These are phyloP conservation scores for Coelinius sp. DNA, from an alignment of 2,888 invertebrate genomes.

Conservation along the genomic window DNA sequence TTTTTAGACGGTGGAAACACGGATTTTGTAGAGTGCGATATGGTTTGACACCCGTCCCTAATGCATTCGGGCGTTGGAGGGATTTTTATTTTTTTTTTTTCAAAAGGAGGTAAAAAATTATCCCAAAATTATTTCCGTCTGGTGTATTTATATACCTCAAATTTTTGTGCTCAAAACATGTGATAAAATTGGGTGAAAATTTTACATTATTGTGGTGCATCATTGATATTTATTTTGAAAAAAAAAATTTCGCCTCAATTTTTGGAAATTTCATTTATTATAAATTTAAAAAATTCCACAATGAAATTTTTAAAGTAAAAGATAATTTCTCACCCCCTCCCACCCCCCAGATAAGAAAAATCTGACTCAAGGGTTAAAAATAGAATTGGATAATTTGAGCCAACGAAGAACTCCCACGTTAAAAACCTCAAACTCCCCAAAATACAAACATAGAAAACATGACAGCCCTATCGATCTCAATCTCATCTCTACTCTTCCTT, in stretches of 20 bases:
- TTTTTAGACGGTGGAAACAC: conserved; percentile 33
- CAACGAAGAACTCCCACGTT: conserved; percentile 29
- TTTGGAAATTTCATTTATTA: neutral
- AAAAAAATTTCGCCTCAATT: neutral
- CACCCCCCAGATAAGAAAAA: neutral
- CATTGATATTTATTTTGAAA: neutral
- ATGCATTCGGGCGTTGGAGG: conserved; percentile 48
- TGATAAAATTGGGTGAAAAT: neutral
- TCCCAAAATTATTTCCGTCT: conserved; percentile 8
- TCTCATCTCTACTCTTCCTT: conserved; percentile 32
- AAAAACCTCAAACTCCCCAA: conserved; percentile 12
- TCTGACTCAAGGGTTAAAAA: neutral
- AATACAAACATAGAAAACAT: conserved; percentile 21
- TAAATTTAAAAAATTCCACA: neutral
- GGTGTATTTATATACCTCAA: neutral
- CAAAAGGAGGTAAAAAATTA: conserved; percentile 33
- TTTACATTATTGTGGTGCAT: neutral
- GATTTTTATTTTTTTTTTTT: conserved; percentile 33
- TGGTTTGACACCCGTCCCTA: conserved; percentile 55
- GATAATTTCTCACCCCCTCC: neutral
- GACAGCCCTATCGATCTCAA: conserved; percentile 28
- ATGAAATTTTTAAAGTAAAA: too few species aligned
- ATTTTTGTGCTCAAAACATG: neutral
- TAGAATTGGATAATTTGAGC: conserved; percentile 1
- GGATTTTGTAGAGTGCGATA: conserved; percentile 47